Conservation (phyloP, 2,888 invertebrate species). For the Acronicta psi region DNA sequence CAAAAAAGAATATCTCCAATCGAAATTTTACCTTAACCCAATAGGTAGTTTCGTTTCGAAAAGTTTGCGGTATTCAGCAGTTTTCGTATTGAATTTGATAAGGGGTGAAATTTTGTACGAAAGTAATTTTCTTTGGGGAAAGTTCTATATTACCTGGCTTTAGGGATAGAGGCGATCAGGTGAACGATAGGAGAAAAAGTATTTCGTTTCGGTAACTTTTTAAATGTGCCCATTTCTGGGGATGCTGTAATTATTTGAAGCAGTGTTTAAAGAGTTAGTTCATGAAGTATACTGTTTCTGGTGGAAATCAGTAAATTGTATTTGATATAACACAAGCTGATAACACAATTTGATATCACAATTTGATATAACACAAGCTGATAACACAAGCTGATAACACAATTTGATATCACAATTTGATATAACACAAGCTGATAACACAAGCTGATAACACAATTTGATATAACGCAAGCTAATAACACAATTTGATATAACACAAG, state of each 20-base stretch:
- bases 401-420: too few species aligned
- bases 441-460: too few species aligned
- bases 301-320: too few species aligned
- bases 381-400: too few species aligned
- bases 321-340: too few species aligned
- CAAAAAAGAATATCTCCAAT: constrained; percentile 41
- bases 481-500: too few species aligned
- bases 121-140: constrained; percentile 68
- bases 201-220: constrained; percentile 48
- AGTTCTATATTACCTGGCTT: constrained; percentile 68
- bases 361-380: too few species aligned
- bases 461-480: too few species aligned
- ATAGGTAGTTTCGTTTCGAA: constrained; percentile 62
- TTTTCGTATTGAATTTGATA: constrained; percentile 73
- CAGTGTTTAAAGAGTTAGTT: constrained; percentile 28
- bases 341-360: too few species aligned
- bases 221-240: constrained; percentile 32
- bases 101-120: constrained; percentile 70
- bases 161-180: constrained; percentile 63
- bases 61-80: constrained; percentile 66
- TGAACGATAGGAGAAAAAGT: constrained; percentile 62
- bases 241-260: constrained; percentile 44
- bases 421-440: too few species aligned
- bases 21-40: constrained; percentile 58
- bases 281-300: constrained; percentile 14